A percentile compares a stretch with the other conserved stretches of the same genome.
Conservation (phyloP, 92 coral and sea anemone genomes). For the Umimayanthus kanabou region DNA sequence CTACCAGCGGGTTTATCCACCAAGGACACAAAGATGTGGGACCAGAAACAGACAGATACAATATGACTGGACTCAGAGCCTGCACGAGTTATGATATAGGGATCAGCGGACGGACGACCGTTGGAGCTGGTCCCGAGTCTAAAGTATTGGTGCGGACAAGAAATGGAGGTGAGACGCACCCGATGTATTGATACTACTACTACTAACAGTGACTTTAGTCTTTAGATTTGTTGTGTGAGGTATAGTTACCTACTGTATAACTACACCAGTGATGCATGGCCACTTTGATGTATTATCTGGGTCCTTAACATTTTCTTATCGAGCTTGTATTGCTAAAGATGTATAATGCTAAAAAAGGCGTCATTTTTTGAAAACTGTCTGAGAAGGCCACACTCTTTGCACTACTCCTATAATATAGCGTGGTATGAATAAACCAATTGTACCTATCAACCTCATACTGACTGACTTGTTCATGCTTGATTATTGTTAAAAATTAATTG, state of each 20-base stretch:
- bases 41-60: constrained; percentile 2
- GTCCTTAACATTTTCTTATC: neutral
- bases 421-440: no score
- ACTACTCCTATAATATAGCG: no score
- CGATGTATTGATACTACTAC: neutral
- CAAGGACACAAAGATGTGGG: constrained; percentile 13
- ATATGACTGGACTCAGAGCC: neutral
- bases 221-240: neutral
- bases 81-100: no score
- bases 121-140: neutral
- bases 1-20: neutral
- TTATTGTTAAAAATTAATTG: no score
- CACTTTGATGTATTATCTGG: no score
- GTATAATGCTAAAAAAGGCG: neutral
- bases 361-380: no score
- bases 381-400: no score
- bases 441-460: no score
- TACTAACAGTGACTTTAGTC: neutral
- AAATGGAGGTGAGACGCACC: neutral
- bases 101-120: no score
- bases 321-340: neutral
- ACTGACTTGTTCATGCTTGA: no score
- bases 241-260: no score
- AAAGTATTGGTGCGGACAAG: neutral
- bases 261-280: no score